These are phyloP conservation scores for Leucoraja erinaceus DNA, from an alignment of 2,113 vertebrate species.

Conservation along the genomic window DNA sequence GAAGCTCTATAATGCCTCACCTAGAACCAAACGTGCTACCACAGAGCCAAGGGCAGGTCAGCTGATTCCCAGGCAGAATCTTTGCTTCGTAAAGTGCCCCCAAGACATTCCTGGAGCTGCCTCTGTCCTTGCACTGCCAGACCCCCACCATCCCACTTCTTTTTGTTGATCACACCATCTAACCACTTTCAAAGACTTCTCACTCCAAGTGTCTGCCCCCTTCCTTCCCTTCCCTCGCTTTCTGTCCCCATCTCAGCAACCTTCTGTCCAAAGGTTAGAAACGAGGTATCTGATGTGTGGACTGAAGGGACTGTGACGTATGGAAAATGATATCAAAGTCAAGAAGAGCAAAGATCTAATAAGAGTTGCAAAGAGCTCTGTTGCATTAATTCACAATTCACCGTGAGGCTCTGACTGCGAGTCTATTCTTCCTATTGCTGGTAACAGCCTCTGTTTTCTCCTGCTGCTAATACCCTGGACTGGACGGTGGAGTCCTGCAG, in stretches of 20 bases:
- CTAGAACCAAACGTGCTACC: neutral
- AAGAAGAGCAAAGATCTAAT: neutral
- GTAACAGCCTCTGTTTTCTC: constrained; percentile 49
- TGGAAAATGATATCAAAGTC: neutral
- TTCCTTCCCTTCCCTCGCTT: neutral
- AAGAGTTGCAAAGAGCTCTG: neutral
- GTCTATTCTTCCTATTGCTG: neutral
- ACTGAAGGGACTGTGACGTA: neutral
- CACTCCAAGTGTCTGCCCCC: neutral
- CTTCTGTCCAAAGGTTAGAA: neutral
- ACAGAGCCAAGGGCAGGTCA: neutral
- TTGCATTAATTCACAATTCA: neutral
- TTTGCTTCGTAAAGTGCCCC: neutral
- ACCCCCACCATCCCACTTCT: neutral
- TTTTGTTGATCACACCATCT: neutral
- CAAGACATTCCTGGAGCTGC: too few relatives aligned
- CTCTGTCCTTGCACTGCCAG: neutral
- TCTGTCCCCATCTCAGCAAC: neutral
- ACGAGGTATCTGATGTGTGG: neutral
- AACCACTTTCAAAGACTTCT: neutral
- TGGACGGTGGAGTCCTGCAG: constrained; percentile 45
- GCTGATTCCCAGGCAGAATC: neutral
- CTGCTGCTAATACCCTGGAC: constrained; percentile 43
- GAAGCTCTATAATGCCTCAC: neutral
- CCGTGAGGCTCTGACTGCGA: neutral